Conservation (phyloP, 2,113 vertebrate genomes). For the Notothenia coriiceps region DNA sequence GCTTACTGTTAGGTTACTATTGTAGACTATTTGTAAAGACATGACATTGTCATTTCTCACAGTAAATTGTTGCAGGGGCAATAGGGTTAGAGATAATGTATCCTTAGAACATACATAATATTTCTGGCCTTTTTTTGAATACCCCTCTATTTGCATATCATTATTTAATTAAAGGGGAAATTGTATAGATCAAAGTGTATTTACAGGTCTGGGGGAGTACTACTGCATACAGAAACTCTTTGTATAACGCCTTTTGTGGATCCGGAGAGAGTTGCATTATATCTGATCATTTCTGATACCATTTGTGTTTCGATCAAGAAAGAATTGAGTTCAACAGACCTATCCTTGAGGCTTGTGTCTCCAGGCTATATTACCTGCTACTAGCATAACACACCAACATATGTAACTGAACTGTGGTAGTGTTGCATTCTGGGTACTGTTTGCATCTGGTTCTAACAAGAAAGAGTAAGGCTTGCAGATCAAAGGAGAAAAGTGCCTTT, state of each 20-base stretch:
- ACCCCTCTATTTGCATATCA: not conserved
- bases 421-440: not conserved
- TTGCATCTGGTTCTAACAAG: not conserved
- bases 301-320: not conserved
- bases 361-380: not conserved
- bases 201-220: not conserved
- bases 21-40: not conserved
- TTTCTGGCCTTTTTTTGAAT: slow-evolving; percentile 7
- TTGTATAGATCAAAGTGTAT: slow-evolving; percentile 15
- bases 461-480: not conserved
- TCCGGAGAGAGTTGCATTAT: not conserved
- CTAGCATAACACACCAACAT: not conserved
- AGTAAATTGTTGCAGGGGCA: not conserved
- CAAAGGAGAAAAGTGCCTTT: not conserved
- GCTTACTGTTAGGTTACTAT: not conserved
- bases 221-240: not conserved
- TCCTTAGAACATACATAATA: not conserved
- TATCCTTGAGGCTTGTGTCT: slow-evolving; percentile 2
- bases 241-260: not conserved
- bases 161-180: slow-evolving; percentile 17
- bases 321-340: not conserved
- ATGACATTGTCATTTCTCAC: not conserved
- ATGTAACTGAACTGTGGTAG: not conserved
- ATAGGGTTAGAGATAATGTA: not conserved
- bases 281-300: not conserved